These are phyloP conservation scores for Candoia aspera DNA, from an alignment of 2,113 vertebrate species.

Conservation along the genomic window DNA sequence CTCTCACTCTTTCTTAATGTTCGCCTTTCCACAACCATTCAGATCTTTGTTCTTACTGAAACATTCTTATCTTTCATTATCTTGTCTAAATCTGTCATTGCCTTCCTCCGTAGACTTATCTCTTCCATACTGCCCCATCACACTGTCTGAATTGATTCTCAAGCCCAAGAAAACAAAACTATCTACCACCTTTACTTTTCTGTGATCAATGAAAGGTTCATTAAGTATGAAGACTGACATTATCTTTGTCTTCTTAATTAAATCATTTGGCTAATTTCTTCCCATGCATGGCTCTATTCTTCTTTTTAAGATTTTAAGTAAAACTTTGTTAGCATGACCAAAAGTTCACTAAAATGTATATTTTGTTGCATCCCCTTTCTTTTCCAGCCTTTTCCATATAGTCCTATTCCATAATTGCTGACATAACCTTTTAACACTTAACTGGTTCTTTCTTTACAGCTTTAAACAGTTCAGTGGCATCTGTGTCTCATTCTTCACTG, in stretches of 20 bases:
- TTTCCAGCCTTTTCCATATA: background rate
- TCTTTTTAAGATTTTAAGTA: background rate
- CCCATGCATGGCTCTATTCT: background rate
- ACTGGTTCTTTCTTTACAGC: background rate
- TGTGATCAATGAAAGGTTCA: background rate
- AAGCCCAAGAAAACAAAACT: background rate
- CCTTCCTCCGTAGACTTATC: background rate
- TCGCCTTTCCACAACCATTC: background rate
- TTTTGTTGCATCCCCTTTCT: background rate
- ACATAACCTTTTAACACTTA: background rate
- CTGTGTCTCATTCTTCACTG: background rate
- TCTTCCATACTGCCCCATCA: background rate
- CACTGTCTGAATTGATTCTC: background rate
- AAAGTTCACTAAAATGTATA: background rate
- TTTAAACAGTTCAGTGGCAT: background rate
- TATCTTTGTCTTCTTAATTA: background rate
- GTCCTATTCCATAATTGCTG: background rate
- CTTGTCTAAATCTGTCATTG: background rate
- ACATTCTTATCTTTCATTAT: background rate
- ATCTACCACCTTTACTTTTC: background rate
- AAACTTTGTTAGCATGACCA: background rate
- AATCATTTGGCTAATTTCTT: background rate
- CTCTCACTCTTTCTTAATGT: background rate
- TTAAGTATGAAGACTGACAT: background rate
- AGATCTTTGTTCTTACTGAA: background rate